Percentiles rank a stretch among this genome's conserved stretches.
Evolutionary conservation across 2,113 vertebrate genomes (phyloP).

Genomic region (Hippocampus barbouri): DNA sequence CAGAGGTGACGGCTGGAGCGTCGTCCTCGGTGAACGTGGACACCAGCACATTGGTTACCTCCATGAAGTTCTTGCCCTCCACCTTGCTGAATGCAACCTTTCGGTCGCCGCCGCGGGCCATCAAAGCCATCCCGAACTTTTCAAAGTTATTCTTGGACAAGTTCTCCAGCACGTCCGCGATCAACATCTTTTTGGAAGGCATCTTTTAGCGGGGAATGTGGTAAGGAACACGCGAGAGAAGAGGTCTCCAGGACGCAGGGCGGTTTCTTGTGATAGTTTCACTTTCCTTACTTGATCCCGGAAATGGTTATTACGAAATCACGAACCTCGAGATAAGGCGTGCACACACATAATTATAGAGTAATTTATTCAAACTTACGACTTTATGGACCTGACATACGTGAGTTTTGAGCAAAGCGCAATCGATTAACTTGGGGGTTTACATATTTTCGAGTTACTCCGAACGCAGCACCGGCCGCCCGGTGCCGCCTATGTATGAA

Average conservation of each 20-base stretch:
- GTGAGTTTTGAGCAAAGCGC: not conserved
- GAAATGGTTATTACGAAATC: not conserved
- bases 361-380: not conserved
- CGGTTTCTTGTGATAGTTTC: not conserved
- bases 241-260: not conserved
- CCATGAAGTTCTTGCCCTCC: conserved; percentile 1
- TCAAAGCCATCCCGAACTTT: conserved; percentile 19
- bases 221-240: not conserved
- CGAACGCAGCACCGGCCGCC: not conserved
- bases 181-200: not conserved
- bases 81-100: conserved; percentile 8
- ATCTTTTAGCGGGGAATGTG: not conserved
- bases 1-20: conserved; percentile 6
- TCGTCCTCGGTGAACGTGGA: conserved; percentile 9
- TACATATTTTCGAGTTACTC: not conserved
- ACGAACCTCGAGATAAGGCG: not conserved
- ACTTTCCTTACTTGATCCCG: not conserved
- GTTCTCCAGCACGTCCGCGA: conserved; percentile 11
- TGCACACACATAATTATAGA: not conserved
- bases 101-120: conserved; percentile 15
- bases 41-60: conserved; percentile 22
- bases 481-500: not conserved
- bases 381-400: not conserved
- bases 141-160: not conserved
- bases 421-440: not conserved